A percentile compares a stretch with the other conserved stretches of the same genome.
Conservation (phyloP, 2,797 vertebrate genomes). For the Neosilurus mollespiculum region DNA sequence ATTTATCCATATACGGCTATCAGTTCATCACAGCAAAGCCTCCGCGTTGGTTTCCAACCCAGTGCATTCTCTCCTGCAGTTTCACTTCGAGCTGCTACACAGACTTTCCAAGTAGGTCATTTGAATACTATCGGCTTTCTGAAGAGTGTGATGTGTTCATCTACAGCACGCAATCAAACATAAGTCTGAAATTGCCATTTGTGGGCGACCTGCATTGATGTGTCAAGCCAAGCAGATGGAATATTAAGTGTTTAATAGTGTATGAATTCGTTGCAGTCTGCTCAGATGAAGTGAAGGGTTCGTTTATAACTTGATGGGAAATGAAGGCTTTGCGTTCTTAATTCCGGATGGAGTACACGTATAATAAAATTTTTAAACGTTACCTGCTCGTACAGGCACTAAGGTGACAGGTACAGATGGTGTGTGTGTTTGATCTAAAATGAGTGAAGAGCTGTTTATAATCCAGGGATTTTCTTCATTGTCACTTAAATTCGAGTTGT, state of each 20-base stretch:
- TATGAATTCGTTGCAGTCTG: constrained; percentile 22
- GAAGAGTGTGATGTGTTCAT: constrained; percentile 6
- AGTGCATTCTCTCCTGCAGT: neutral
- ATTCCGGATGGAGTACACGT: constrained; percentile 25
- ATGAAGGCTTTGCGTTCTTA: constrained; percentile 39
- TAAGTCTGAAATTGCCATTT: constrained; percentile 26
- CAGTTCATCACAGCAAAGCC: neutral
- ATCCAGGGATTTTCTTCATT: constrained; percentile 66
- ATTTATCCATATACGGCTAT: neutral
- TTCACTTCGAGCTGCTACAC: neutral
- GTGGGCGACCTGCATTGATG: constrained; percentile 16
- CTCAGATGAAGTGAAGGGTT: constrained; percentile 9
- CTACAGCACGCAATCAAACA: constrained; percentile 7
- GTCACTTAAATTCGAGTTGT: constrained; percentile 70
- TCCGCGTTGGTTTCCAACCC: neutral
- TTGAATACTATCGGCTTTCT: constrained; percentile 33
- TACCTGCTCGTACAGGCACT: constrained; percentile 32
- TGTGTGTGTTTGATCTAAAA: constrained; percentile 51
- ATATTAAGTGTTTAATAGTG: constrained; percentile 37
- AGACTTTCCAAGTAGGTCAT: neutral
- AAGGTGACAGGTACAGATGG: constrained; percentile 25
- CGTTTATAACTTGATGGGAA: constrained; percentile 34
- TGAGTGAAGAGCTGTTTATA: constrained; percentile 68
- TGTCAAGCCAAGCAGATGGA: constrained; percentile 29
- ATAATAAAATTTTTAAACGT: constrained; percentile 39